A percentile compares a stretch with the other conserved stretches of the same genome.
These are phyloP conservation scores for Cettia cetti DNA, from an alignment of 2,113 vertebrate genomes.

Conservation along the genomic window DNA sequence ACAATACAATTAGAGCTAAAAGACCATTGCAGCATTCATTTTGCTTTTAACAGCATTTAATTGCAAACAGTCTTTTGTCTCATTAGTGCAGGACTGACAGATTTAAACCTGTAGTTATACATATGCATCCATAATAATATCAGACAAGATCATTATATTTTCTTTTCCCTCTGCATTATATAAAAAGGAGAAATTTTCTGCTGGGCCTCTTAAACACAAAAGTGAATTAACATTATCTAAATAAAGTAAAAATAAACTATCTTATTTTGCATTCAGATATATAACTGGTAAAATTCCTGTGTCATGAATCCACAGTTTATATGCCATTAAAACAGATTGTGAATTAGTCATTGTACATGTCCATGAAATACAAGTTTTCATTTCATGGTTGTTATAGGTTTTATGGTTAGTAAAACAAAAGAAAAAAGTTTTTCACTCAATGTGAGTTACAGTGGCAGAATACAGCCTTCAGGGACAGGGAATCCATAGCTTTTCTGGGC, in stretches of 20 bases:
- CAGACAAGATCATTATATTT: not conserved
- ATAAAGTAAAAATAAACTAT: slow-evolving; percentile 38
- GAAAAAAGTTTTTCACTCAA: not conserved
- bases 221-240: not conserved
- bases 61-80: slow-evolving; percentile 8
- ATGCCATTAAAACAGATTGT: not conserved
- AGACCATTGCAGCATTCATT: not conserved
- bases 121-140: not conserved
- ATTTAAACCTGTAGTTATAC: slow-evolving; percentile 9
- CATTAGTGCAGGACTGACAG: slow-evolving; percentile 23
- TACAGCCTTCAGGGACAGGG: not conserved
- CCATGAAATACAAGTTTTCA: not conserved
- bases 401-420: not conserved
- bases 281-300: not conserved
- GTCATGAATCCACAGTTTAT: not conserved
- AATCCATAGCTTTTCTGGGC: not conserved
- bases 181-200: not conserved
- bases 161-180: not conserved
- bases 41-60: slow-evolving; percentile 17
- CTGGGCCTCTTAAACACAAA: not conserved
- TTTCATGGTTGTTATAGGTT: not conserved
- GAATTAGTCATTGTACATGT: not conserved
- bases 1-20: slow-evolving; percentile 54
- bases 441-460: not conserved
- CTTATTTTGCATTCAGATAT: slow-evolving; percentile 27